phyloP scores from a whole-genome alignment of 2,113 vertebrate genomes.

The Willisornis vidua region DNA sequence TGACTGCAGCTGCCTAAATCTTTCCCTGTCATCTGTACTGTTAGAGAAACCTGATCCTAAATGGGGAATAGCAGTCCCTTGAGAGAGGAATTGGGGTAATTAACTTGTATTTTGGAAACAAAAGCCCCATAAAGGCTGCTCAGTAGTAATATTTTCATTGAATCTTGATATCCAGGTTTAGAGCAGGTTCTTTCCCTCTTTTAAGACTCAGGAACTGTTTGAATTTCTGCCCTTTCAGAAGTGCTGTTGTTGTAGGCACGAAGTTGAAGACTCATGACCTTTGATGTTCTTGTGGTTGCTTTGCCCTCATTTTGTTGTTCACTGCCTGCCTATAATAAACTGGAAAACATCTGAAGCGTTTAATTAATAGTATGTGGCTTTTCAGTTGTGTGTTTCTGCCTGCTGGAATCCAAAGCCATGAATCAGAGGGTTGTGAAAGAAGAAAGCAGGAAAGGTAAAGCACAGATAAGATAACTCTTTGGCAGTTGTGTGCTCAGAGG shows the following conservation, averaged over 20 bases:
- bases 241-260: not conserved
- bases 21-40: not conserved
- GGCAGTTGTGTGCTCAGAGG: not conserved
- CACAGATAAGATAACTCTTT: not conserved
- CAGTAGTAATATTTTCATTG: not conserved
- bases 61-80: not conserved
- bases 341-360: conserved; percentile 17
- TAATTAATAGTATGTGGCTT: conserved; percentile 42
- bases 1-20: not conserved
- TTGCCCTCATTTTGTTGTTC: conserved; percentile 29
- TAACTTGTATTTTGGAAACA: not conserved
- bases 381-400: not conserved
- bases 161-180: not conserved
- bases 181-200: fast-evolving
- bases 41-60: not conserved
- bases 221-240: not conserved
- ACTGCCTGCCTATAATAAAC: not conserved
- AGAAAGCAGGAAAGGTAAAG: not conserved
- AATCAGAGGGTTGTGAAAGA: not conserved
- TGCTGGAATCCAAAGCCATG: not conserved
- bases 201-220: not conserved
- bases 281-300: not conserved
- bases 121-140: not conserved
- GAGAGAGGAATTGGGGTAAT: not conserved
- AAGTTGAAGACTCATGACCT: not conserved